These are phyloP conservation scores for Sycophaga agraensis DNA, from an alignment of 1,140 invertebrate genomes.

Conservation along the genomic window DNA sequence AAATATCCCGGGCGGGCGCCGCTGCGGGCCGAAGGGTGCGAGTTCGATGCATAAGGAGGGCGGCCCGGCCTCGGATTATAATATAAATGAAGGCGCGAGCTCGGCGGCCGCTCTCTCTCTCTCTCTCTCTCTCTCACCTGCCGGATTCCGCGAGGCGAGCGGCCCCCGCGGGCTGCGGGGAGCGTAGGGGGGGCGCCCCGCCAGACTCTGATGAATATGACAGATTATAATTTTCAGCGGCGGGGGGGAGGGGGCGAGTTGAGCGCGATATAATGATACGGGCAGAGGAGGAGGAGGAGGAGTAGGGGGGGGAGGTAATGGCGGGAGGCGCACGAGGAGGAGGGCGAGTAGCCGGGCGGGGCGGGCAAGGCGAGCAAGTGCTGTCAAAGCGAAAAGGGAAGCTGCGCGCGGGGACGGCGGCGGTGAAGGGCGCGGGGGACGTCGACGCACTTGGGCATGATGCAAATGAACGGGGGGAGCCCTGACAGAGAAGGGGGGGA, in stretches of 20 bases:
- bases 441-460: constrained; percentile 7
- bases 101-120: too few relatives aligned
- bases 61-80: constrained; percentile 41
- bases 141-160: neutral
- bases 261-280: constrained; percentile 18
- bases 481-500: too few relatives aligned
- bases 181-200: too few relatives aligned
- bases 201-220: constrained; percentile 46
- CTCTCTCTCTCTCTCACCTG: neutral
- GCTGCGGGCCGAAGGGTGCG: too few relatives aligned
- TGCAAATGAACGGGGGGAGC: neutral
- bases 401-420: too few relatives aligned
- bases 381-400: constrained; percentile 37
- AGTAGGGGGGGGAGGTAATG: neutral
- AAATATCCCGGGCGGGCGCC: too few relatives aligned
- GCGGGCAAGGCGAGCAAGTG: constrained; percentile 32
- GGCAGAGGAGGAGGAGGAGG: constrained; percentile 2
- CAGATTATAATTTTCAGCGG: constrained; percentile 41
- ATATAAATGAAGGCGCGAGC: constrained; percentile 42
- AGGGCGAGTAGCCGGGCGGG: too few relatives aligned
- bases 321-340: neutral
- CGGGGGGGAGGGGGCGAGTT: neutral
- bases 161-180: neutral
- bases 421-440: too few relatives aligned
- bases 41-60: constrained; percentile 33